These are phyloP conservation scores for Saccostrea echinata DNA, from an alignment of 1,140 invertebrate genomes.

Conservation along the genomic window DNA sequence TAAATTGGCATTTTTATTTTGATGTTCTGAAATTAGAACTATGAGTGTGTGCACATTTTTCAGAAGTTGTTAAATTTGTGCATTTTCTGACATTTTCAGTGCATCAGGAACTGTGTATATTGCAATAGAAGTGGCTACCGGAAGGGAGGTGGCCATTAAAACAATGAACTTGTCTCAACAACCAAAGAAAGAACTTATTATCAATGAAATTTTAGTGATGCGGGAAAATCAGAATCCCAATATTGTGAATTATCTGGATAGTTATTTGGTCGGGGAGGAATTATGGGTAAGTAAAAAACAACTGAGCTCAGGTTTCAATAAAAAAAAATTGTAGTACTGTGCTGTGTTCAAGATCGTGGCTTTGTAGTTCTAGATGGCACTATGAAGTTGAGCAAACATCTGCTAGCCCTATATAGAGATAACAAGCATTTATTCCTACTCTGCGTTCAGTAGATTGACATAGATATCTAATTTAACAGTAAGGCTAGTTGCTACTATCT, in stretches of 20 bases:
- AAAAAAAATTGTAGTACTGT: too few relatives aligned
- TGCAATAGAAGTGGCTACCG: constrained; percentile 97
- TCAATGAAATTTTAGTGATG: constrained; percentile 99
- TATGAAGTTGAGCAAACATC: background rate
- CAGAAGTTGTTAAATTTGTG: background rate
- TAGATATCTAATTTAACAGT: too few relatives aligned
- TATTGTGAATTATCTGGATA: constrained; percentile 99
- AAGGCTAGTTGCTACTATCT: too few relatives aligned
- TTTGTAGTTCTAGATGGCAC: background rate
- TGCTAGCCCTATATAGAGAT: background rate
- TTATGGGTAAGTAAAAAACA: constrained; percentile 87
- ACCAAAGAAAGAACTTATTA: constrained; percentile 99
- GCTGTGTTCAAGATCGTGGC: too few relatives aligned
- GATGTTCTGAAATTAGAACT: too few relatives aligned
- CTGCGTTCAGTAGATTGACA: too few relatives aligned
- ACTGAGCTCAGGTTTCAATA: too few relatives aligned
- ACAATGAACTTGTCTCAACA: constrained; percentile 99
- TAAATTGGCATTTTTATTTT: too few relatives aligned
- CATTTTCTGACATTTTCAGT: constrained; percentile 80
- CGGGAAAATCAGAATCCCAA: constrained; percentile 99
- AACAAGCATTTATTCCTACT: background rate
- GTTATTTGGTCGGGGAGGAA: constrained; percentile 96
- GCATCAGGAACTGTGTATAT: constrained; percentile 99
- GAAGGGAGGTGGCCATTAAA: constrained; percentile 99
- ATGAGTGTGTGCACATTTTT: too few relatives aligned